Evolutionary conservation across 1,140 invertebrate species (phyloP).

Genomic region (Coelopa frigida): DNA sequence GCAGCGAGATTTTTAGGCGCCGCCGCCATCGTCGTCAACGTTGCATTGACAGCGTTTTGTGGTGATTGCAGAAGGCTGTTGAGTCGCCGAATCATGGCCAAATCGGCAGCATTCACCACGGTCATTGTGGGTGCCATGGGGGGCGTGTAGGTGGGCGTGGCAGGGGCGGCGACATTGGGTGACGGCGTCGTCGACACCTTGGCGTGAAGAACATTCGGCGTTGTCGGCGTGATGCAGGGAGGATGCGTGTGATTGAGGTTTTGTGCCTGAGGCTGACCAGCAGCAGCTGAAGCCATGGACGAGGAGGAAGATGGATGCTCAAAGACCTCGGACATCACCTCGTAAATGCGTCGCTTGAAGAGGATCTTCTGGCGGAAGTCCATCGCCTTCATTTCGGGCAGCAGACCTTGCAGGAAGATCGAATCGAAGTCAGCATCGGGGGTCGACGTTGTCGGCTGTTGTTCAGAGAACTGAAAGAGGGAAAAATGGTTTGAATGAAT

Average conservation of each 20-base stretch:
- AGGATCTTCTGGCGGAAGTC: conserved; percentile 31
- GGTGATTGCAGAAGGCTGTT: conserved; percentile 10
- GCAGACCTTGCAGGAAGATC: conserved; percentile 31
- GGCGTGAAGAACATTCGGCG: not conserved
- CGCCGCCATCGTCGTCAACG: not conserved
- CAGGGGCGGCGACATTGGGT: not conserved
- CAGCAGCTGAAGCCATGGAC: no score
- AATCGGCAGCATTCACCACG: conserved; percentile 8
- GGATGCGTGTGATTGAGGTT: not conserved
- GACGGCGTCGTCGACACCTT: not conserved
- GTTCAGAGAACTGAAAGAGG: no score
- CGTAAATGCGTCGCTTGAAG: conserved; percentile 37
- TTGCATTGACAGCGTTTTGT: no score
- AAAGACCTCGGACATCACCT: conserved; percentile 31
- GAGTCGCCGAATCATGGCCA: conserved; percentile 6
- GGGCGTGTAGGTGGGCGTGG: not conserved
- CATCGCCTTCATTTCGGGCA: conserved; percentile 35
- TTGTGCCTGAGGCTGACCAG: not conserved
- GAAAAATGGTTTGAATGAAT: no score
- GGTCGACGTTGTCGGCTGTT: not conserved
- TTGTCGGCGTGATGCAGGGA: not conserved
- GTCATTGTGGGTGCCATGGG: not conserved
- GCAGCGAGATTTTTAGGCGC: no score
- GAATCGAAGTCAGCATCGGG: conserved; percentile 25
- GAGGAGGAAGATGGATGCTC: not conserved